phyloP scores from a whole-genome alignment of 2,113 vertebrate genomes.

The Chascanopsetta lugubris region DNA sequence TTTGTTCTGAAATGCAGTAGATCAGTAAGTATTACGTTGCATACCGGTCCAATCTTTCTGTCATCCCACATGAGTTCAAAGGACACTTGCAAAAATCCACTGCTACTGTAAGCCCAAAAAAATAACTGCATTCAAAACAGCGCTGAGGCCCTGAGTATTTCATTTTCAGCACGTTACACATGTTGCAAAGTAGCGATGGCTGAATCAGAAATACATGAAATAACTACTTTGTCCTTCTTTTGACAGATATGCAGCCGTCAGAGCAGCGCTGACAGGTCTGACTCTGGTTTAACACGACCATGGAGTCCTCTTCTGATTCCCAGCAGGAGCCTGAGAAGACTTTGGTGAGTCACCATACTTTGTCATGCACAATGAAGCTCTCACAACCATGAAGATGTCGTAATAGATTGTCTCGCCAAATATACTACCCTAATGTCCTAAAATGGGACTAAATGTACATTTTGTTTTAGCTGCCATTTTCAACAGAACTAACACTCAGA shows the following conservation, averaged over 20 bases:
- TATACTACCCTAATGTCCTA: no score
- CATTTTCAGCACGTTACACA: background rate
- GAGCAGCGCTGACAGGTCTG: slow-evolving; percentile 50
- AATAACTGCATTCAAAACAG: background rate
- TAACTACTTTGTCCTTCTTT: background rate
- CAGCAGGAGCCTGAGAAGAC: slow-evolving; percentile 76
- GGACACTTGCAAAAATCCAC: background rate
- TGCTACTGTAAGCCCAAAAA: background rate
- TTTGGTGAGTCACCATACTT: slow-evolving; percentile 69
- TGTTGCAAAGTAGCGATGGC: background rate
- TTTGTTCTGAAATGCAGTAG: slow-evolving; percentile 11
- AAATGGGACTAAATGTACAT: no score
- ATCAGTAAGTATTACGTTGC: slow-evolving; percentile 32
- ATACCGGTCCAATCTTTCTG: slow-evolving; percentile 23
- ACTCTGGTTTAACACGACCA: slow-evolving; percentile 56
- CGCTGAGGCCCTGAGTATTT: background rate
- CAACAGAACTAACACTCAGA: no score
- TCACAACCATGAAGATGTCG: background rate
- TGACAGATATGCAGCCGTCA: slow-evolving; percentile 68
- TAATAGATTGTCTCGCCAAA: no score
- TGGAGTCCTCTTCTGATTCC: slow-evolving; percentile 78
- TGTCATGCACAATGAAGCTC: background rate
- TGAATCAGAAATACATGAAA: background rate
- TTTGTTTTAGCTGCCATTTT: no score
- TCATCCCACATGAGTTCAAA: slow-evolving; percentile 24